Evolutionary conservation across 2,797 vertebrate species (phyloP), one percentile per base, ranked within the genome.

Genomic region (Melanotaenia parkinsoni): DNA sequence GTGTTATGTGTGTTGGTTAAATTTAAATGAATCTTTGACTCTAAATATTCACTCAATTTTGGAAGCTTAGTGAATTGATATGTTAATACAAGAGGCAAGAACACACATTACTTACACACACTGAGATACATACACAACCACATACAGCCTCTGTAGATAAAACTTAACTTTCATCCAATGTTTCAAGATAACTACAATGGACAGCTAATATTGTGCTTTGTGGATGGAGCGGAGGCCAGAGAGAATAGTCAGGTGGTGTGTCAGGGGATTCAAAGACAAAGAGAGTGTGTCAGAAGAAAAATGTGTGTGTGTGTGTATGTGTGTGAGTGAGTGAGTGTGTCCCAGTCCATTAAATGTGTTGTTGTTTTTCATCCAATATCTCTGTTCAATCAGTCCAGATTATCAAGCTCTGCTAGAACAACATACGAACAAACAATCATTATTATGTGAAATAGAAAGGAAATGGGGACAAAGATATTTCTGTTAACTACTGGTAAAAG

Each of bases 181-280:
- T 54, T 26, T 54, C 51, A 28, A 54, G 51, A 54, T 54, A 54
- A 54, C 51, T 28, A 54, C 9, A 24, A 54, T 13, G 12, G 51
- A 54, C 24, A 54, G 51, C 22, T 54, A 26, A 53, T 53, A 54
- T 28, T 54, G 51, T 24, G 51, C 24, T 28, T 54, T 5, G 51
- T 16, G 51, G 51, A 28, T 28, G 24, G 51, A 54, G 14, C 28
- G 13, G 24, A 28, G 24, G 51, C 14, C 24, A 54, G 4, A 12
- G 24, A 54, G 13, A 28, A 54, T 54, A 26, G 51, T 28, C 13
- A 54, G 24, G 24, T 54, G 24, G 11, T 26, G 51, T 54, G 51
- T 54, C 51, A 28, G 51, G 51, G 51, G 51, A 33, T 30, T 67
- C 14, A 30, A 53, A 53, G 50, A 53, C n/a, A 53, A 24, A 53